Evolutionary conservation across 1,140 invertebrate genomes (phyloP).

Genomic region (Charaxes varanes): DNA sequence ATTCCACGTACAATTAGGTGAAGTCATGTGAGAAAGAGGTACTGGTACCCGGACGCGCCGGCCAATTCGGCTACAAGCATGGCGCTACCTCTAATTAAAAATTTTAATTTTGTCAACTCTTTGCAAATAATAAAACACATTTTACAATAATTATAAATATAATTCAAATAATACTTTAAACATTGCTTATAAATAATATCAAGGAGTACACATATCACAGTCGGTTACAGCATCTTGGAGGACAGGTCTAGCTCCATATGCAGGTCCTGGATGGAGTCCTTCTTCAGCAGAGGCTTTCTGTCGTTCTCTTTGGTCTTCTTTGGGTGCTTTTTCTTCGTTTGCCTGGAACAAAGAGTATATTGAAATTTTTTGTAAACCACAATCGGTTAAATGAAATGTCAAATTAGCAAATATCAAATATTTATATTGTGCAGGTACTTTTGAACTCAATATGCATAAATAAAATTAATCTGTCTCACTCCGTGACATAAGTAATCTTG

Average conservation of each 20-base stretch:
- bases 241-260: slow-evolving; percentile 63
- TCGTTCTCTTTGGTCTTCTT: slow-evolving; percentile 77
- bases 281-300: slow-evolving; percentile 73
- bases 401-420: slow-evolving; percentile 1
- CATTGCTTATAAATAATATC: slow-evolving; percentile 44
- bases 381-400: too few relatives aligned
- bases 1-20: too few relatives aligned
- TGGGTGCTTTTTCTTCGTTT: slow-evolving; percentile 73
- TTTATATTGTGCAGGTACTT: not conserved
- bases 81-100: slow-evolving; percentile 1
- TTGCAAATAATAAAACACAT: slow-evolving; percentile 12
- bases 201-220: slow-evolving; percentile 52
- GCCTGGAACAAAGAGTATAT: slow-evolving; percentile 40
- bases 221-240: slow-evolving; percentile 67
- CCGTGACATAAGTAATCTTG: too few relatives aligned
- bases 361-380: too few relatives aligned
- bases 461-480: slow-evolving; percentile 1
- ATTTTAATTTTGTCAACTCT: slow-evolving; percentile 8
- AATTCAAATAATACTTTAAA: slow-evolving; percentile 57
- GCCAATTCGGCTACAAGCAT: too few relatives aligned
- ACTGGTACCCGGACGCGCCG: too few relatives aligned
- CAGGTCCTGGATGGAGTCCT: slow-evolving; percentile 71
- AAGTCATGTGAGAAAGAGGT: too few relatives aligned
- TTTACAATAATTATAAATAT: slow-evolving; percentile 45
- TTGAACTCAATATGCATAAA: not conserved